phyloP scores from a whole-genome alignment of 2,797 vertebrate genomes.

The Hyperoplus lanceolatus region DNA sequence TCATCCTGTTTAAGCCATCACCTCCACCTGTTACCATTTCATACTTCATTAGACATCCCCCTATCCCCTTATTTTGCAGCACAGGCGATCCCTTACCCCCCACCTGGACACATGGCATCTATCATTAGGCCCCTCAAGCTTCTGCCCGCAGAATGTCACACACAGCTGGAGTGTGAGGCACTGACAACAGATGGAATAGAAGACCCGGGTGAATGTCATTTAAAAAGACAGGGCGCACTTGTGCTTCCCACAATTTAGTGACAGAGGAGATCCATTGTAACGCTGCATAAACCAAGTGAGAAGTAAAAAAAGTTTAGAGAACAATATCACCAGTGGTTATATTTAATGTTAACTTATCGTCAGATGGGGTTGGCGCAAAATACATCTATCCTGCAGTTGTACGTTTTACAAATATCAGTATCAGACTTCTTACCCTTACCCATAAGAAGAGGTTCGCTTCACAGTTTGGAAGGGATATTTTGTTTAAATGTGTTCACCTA shows the following conservation, averaged over 20 bases:
- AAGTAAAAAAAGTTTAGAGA: no score
- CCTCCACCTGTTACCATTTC: constrained; percentile 66
- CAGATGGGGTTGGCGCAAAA: no score
- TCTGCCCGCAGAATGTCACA: constrained; percentile 70
- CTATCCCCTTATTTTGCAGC: neutral
- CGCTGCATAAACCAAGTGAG: no score
- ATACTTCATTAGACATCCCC: constrained; percentile 65
- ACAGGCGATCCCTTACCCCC: constrained; percentile 34
- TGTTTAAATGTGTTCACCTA: no score
- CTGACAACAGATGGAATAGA: constrained; percentile 43
- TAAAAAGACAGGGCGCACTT: constrained; percentile 19
- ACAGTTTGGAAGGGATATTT: no score
- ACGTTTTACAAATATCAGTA: no score
- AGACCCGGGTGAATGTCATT: constrained; percentile 20
- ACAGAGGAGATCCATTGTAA: neutral
- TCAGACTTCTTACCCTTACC: no score
- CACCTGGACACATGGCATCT: constrained; percentile 55
- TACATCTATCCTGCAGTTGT: no score
- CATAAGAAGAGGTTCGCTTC: no score
- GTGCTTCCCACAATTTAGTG: neutral
- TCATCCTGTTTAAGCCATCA: constrained; percentile 52
- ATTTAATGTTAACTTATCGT: no score
- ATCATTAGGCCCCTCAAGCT: constrained; percentile 50
- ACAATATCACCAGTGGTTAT: no score
- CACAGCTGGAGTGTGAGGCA: constrained; percentile 63